phyloP scores from a whole-genome alignment of 2,113 vertebrate genomes.

The Cinclus mexicanus region DNA sequence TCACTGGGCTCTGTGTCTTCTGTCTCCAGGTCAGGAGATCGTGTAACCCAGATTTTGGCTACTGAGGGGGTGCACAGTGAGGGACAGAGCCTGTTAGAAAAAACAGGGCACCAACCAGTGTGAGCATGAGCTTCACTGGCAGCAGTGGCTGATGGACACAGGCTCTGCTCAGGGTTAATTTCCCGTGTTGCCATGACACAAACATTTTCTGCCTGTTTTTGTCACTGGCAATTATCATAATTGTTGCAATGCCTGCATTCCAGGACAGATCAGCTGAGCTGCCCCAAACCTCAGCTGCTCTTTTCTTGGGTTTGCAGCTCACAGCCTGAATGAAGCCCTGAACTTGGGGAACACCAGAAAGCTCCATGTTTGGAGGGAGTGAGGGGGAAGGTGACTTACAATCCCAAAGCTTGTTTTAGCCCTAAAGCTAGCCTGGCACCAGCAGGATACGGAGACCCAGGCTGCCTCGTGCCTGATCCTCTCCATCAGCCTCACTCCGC shows the following conservation, averaged over 20 bases:
- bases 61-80: fast-evolving
- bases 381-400: background rate
- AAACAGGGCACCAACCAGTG: fast-evolving
- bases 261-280: background rate
- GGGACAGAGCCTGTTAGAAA: background rate
- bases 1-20: fast-evolving
- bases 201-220: conserved; percentile 21
- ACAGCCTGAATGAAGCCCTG: background rate
- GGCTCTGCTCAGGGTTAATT: background rate
- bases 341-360: background rate
- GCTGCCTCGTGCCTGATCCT: background rate
- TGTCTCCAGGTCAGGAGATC: background rate
- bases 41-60: fast-evolving
- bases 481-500: background rate
- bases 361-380: background rate
- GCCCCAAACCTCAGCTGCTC: conserved; percentile 27
- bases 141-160: background rate
- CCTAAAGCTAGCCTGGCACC: background rate
- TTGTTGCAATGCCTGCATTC: background rate
- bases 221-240: conserved; percentile 24
- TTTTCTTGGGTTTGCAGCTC: background rate
- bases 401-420: background rate
- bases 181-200: conserved; percentile 18
- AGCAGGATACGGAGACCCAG: background rate
- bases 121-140: background rate